Evolutionary conservation across 2,113 vertebrate species (phyloP), one percentile per base, ranked within the genome.

Genomic region (Petrocephalus zakoni): DNA sequence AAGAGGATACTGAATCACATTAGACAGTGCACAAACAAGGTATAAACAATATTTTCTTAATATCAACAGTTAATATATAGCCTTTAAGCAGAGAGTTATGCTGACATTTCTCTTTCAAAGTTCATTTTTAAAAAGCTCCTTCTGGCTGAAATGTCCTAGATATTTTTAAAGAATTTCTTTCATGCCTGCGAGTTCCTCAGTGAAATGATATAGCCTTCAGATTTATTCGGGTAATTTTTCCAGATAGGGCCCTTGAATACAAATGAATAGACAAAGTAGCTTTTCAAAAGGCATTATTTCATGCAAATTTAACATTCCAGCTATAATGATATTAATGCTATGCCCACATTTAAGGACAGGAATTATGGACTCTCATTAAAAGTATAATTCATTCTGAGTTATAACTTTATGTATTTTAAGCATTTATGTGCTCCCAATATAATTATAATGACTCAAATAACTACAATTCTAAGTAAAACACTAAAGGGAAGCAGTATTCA

Each of bases 231-330:
- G 88, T 88, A 64, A 89, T 91, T 89, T 90, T 89, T 86, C 78
- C 86, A 86, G 75, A 89, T 42, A 89, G 52, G 87, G 52, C 46
- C 37, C 10, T 89, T 83, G 91, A 90, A 92, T 90, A 88, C 90
- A 90, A 90, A 92, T 53, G 85, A 90, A 89, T 81, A 83, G 61
- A 89, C 87, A 87, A 47, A 83, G 87, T 64, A 64, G 87, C 88
- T 85, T 87, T 86, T 87, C 55, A 75, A 78, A 88, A 87, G 87
- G 88, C 84, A 78, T 90, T 90, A 87, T 89, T 90, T 90, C 88
- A 92, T 92, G 91, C 90, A 89, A 90, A 92, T 92, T 84, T 83
- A 88, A 90, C 88, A 85, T 84, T 88, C 88, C 85, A 88, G 87
- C 89, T 90, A 51, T 90, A 90, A 90, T 90, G 42, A 90, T 85